These are phyloP conservation scores for Falcaria lacertinaria DNA, from an alignment of 2,888 invertebrate species.

Conservation along the genomic window DNA sequence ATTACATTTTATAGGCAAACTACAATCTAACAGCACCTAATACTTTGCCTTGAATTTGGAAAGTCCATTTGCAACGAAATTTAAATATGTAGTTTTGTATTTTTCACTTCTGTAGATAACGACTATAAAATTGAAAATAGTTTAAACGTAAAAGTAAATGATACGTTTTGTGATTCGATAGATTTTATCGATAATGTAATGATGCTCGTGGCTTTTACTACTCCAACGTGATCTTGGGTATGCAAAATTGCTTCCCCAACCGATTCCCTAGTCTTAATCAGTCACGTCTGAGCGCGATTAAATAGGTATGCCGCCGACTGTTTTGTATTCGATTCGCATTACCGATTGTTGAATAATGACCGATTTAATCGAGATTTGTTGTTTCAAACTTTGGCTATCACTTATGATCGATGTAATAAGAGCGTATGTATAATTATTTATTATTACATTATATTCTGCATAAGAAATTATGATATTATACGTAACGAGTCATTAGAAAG, in stretches of 20 bases:
- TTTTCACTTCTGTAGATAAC: too few species aligned
- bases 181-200: conserved; percentile 25
- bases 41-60: not conserved
- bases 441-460: too few species aligned
- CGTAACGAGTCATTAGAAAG: too few species aligned
- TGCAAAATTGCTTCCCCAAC: conserved; percentile 54
- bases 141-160: not conserved
- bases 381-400: not conserved
- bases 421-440: too few species aligned
- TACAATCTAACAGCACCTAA: not conserved
- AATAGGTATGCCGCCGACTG: not conserved
- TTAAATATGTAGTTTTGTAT: too few species aligned
- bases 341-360: not conserved
- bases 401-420: too few species aligned
- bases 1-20: not conserved
- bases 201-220: conserved; percentile 34
- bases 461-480: too few species aligned
- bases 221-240: conserved; percentile 49
- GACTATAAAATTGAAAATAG: not conserved
- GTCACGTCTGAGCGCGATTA: conserved; percentile 32
- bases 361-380: not conserved
- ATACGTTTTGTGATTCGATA: not conserved
- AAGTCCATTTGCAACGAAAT: too few species aligned
- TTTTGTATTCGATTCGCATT: not conserved
- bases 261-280: conserved; percentile 44